Conservation (phyloP, 2,888 invertebrate genomes). For the Venusia cambrica region DNA sequence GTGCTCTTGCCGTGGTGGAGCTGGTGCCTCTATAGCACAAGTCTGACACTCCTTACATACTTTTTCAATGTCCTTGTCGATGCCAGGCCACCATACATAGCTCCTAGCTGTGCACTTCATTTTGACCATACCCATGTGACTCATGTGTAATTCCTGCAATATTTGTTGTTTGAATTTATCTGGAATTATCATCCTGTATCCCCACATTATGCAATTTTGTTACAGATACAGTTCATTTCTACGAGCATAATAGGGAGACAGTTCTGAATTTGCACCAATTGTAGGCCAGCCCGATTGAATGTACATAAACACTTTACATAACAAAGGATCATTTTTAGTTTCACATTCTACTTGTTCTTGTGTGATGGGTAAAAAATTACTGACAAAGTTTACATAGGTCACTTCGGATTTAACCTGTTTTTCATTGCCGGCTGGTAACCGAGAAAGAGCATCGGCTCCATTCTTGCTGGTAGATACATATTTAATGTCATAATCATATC, state of each 20-base stretch:
- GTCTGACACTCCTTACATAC: too few relatives aligned
- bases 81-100: slow-evolving; percentile 30
- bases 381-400: slow-evolving; percentile 1
- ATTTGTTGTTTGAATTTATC: too few relatives aligned
- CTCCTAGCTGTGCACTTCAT: slow-evolving; percentile 27
- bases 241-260: too few relatives aligned
- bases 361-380: slow-evolving; percentile 1
- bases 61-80: slow-evolving; percentile 26
- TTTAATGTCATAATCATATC: slow-evolving; percentile 4
- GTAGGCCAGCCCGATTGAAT: too few relatives aligned
- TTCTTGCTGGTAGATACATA: neutral
- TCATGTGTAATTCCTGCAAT: too few relatives aligned
- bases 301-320: neutral
- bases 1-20: slow-evolving; percentile 14
- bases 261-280: too few relatives aligned
- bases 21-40: too few relatives aligned
- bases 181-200: too few relatives aligned
- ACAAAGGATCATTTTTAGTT: neutral
- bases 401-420: neutral
- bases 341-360: neutral
- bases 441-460: slow-evolving; percentile 3
- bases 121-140: slow-evolving; percentile 29
- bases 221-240: too few relatives aligned
- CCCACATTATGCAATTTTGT: slow-evolving; percentile 23
- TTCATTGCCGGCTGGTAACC: neutral